Percentiles rank a stretch among this genome's conserved stretches.
Conservation (phyloP, 2,797 vertebrate species). For the Hipposideros larvatus region DNA sequence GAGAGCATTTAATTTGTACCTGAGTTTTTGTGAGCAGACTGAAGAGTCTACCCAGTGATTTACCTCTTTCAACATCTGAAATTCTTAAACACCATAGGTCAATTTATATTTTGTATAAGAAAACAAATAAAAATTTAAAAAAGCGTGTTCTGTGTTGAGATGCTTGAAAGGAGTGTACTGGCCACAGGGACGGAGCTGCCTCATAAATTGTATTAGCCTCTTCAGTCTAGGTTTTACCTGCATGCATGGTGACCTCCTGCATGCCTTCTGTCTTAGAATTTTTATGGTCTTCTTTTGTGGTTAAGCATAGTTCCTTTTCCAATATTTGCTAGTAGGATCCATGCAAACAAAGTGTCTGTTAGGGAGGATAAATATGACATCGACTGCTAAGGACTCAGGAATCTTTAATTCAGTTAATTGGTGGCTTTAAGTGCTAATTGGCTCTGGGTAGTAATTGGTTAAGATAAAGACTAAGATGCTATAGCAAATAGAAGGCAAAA, state of each 20-base stretch:
- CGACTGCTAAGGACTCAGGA: neutral
- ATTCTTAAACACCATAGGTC: neutral
- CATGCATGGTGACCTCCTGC: neutral
- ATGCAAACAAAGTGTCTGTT: neutral
- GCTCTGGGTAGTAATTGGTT: neutral
- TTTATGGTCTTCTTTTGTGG: neutral
- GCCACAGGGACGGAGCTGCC: neutral
- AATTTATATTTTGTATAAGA: conserved; percentile 6
- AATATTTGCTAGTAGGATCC: neutral
- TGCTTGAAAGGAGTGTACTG: neutral
- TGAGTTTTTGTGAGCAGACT: neutral
- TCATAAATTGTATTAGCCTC: neutral
- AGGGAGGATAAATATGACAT: neutral
- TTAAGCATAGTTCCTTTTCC: neutral
- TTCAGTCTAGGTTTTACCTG: neutral
- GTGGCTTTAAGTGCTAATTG: neutral
- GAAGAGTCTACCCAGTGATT: neutral
- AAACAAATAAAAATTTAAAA: neutral
- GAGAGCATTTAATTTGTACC: neutral
- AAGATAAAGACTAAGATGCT: neutral
- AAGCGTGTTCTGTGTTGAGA: neutral
- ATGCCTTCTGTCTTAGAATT: neutral
- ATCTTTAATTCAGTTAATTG: neutral
- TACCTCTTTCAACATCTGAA: neutral
- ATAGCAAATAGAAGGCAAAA: neutral